phyloP scores from a whole-genome alignment of 1,140 invertebrate genomes.

The Schlechtendalia chinensis region DNA sequence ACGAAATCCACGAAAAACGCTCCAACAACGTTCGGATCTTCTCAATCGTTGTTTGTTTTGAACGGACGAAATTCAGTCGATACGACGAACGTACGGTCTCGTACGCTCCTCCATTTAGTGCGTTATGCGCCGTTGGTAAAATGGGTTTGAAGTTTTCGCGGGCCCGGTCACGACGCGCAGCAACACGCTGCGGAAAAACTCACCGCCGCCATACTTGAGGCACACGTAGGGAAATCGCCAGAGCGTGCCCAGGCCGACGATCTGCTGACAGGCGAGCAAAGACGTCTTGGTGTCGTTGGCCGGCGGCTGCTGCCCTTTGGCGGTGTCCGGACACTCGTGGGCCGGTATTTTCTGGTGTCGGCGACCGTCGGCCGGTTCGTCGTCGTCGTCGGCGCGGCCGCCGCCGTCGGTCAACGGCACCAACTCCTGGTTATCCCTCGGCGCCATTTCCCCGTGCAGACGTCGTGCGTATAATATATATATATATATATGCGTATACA shows the following conservation, averaged over 20 bases:
- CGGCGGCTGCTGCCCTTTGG: not conserved
- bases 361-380: not conserved
- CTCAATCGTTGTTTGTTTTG: too few relatives aligned
- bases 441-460: not conserved
- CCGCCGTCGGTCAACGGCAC: conserved; percentile 28
- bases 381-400: conserved; percentile 17
- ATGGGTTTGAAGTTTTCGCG: too few relatives aligned
- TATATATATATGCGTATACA: not conserved
- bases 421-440: conserved; percentile 28
- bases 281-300: not conserved
- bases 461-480: not conserved
- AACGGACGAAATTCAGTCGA: too few relatives aligned
- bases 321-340: not conserved
- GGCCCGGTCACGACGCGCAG: too few relatives aligned
- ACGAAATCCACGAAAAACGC: too few relatives aligned
- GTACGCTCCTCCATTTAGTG: too few relatives aligned
- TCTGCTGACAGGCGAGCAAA: not conserved
- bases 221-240: conserved; percentile 90
- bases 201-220: conserved; percentile 85
- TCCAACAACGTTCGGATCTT: too few relatives aligned
- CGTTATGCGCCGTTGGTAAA: too few relatives aligned
- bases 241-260: conserved; percentile 84
- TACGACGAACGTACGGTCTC: too few relatives aligned
- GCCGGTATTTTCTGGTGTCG: not conserved
- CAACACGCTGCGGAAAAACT: too few relatives aligned